Evolutionary conservation across 2,113 vertebrate species (phyloP).

Genomic region (Mesoclemmys tuberculata): DNA sequence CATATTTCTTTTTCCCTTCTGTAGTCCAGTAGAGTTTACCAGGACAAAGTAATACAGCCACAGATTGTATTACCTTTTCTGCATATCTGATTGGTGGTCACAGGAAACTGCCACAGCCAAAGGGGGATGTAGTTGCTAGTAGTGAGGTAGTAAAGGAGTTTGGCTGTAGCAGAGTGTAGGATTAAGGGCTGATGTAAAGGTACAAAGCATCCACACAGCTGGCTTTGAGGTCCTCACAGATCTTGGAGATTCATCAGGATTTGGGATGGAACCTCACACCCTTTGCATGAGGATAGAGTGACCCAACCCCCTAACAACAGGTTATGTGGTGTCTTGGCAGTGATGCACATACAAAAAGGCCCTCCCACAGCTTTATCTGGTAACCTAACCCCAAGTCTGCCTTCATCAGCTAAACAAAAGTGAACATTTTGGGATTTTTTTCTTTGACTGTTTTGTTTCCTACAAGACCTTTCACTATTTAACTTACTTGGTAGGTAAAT

Average conservation of each 20-base stretch:
- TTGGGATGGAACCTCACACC: background rate
- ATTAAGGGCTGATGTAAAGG: background rate
- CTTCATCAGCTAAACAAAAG: background rate
- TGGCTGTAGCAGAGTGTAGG: background rate
- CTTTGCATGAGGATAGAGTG: background rate
- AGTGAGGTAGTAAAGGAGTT: background rate
- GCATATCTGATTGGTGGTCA: background rate
- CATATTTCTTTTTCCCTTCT: background rate
- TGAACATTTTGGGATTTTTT: background rate
- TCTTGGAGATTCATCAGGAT: background rate
- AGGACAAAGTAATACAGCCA: background rate
- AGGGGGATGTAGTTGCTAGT: background rate
- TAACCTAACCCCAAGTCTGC: background rate
- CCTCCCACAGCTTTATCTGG: background rate
- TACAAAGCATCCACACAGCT: background rate
- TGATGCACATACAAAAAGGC: background rate
- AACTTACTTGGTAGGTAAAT: background rate
- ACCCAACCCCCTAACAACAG: background rate
- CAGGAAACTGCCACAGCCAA: background rate
- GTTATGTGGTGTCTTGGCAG: background rate
- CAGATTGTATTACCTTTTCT: background rate
- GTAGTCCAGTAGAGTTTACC: background rate
- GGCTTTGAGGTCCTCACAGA: background rate
- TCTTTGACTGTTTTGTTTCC: background rate
- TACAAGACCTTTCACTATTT: accelerated